A percentile compares a stretch with the other conserved stretches of the same genome.
Evolutionary conservation across 2,797 vertebrate species (phyloP).

Genomic region (Intellagama lesueurii): DNA sequence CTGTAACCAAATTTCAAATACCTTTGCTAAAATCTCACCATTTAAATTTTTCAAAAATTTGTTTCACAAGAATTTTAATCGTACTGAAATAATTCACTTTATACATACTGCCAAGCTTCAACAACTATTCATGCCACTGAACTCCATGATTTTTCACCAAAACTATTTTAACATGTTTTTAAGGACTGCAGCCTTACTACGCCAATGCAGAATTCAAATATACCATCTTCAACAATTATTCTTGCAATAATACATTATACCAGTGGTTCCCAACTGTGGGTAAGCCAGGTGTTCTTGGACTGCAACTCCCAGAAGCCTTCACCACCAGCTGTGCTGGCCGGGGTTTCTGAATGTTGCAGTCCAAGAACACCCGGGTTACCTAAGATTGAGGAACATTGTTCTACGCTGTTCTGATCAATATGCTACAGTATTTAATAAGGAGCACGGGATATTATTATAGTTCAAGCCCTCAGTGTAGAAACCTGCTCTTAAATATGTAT

Average conservation of each 20-base stretch:
- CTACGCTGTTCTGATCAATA: constrained; percentile 21
- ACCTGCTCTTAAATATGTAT: background rate
- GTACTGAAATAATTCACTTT: background rate
- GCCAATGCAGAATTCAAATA: background rate
- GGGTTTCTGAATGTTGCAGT: too few species aligned
- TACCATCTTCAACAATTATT: background rate
- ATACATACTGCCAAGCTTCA: constrained; percentile 20
- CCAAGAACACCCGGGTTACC: too few species aligned
- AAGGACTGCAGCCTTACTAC: constrained; percentile 38
- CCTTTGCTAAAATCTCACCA: background rate
- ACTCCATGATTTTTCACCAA: background rate
- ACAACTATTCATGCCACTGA: background rate
- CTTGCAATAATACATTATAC: background rate
- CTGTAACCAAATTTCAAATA: background rate
- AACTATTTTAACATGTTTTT: constrained; percentile 15
- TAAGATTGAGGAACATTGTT: background rate
- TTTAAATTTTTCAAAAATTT: background rate
- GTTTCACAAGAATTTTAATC: background rate
- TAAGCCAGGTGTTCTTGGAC: too few species aligned
- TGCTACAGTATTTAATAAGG: constrained; percentile 9
- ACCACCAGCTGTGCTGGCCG: too few species aligned
- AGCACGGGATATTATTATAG: constrained; percentile 34
- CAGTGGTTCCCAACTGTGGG: too few species aligned
- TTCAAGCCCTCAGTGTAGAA: constrained; percentile 11
- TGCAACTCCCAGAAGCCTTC: too few species aligned